Conservation (phyloP, 2,797 vertebrate genomes). For the Manis javanica region DNA sequence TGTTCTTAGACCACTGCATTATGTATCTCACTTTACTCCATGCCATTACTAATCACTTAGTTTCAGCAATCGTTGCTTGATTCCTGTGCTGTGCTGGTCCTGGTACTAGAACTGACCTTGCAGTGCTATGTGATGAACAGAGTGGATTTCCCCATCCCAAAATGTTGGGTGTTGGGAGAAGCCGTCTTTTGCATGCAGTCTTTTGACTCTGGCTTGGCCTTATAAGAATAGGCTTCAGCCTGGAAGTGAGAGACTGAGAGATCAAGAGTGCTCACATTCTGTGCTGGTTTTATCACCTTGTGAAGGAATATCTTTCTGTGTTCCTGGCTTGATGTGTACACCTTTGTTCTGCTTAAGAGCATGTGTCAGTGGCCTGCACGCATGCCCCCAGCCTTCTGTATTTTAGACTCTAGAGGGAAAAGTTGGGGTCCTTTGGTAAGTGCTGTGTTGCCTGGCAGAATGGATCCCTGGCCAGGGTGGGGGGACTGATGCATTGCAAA, state of each 20-base stretch:
- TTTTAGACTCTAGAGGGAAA: background rate
- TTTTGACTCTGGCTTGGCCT: background rate
- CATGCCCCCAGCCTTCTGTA: background rate
- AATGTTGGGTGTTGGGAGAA: background rate
- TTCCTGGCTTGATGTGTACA: background rate
- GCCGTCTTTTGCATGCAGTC: background rate
- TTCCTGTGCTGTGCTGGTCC: background rate
- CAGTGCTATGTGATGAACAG: rapidly evolving
- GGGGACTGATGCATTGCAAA: background rate
- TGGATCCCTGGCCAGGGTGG: too few species aligned
- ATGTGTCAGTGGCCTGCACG: background rate
- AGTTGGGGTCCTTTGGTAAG: background rate
- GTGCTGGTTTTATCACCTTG: background rate
- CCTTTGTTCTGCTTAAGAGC: background rate
- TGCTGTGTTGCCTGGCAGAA: background rate
- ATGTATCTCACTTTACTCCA: background rate
- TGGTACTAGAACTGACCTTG: background rate
- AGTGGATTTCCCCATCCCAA: background rate
- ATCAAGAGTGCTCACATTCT: background rate
- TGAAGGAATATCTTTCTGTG: background rate
- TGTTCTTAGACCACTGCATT: background rate
- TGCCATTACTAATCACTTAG: background rate
- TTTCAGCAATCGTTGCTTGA: background rate
- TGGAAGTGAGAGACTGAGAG: too few species aligned
- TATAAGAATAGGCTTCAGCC: background rate